Percentiles rank a stretch among this genome's conserved stretches.
phyloP scores from a whole-genome alignment of 2,888 invertebrate genomes.

The Stenurella melanura region DNA sequence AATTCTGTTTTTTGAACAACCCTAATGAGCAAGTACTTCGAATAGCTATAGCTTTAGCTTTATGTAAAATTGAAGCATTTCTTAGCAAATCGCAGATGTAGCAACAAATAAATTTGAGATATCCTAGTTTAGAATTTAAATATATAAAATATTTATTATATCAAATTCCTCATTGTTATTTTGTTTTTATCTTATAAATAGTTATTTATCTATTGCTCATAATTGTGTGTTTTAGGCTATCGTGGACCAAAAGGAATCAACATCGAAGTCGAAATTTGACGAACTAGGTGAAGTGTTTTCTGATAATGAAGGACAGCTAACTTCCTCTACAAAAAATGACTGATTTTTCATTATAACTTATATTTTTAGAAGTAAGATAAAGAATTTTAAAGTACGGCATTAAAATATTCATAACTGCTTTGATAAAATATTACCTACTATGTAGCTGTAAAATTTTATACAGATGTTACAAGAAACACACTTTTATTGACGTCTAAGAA shows the following conservation, averaged over 20 bases:
- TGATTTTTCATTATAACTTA: constrained; percentile 54
- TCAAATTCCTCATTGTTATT: too few relatives aligned
- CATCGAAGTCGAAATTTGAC: constrained; percentile 46
- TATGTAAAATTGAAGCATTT: too few relatives aligned
- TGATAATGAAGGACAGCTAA: constrained; percentile 44
- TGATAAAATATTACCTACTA: constrained; percentile 37
- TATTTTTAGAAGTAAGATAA: constrained; percentile 42
- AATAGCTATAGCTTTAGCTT: too few relatives aligned
- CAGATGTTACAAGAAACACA: constrained; percentile 33
- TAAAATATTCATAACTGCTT: constrained; percentile 37
- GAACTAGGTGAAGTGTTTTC: constrained; percentile 40
- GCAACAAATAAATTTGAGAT: too few relatives aligned
- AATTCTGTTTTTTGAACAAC: too few relatives aligned
- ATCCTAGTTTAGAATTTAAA: too few relatives aligned
- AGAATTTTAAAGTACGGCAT: constrained; percentile 40
- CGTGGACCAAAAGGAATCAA: constrained; percentile 57
- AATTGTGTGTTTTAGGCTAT: constrained; percentile 48
- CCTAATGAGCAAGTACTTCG: too few relatives aligned
- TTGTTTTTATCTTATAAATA: too few relatives aligned
- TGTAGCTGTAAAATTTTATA: constrained; percentile 42
- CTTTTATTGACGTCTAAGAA: constrained; percentile 17
- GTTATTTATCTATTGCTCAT: too few relatives aligned
- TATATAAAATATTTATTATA: too few relatives aligned
- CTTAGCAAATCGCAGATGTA: too few relatives aligned
- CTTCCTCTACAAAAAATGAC: constrained; percentile 54